Conservation (phyloP, 2,113 vertebrate species). For the Picathartes gymnocephalus region DNA sequence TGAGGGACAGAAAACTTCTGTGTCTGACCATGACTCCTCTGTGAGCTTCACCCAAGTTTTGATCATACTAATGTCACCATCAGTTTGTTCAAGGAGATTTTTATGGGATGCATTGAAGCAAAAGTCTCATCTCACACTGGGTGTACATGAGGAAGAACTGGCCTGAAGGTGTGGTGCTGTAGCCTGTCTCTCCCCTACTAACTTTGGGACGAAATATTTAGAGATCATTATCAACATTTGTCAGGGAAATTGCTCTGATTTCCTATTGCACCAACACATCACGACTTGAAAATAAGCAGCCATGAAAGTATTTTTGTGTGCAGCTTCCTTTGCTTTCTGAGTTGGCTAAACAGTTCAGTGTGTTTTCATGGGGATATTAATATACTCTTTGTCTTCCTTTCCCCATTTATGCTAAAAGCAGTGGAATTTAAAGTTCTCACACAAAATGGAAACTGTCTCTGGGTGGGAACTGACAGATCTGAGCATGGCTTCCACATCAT, state of each 20-base stretch:
- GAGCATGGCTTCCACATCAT: background rate
- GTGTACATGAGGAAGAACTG: accelerated
- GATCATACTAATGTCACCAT: background rate
- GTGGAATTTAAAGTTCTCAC: background rate
- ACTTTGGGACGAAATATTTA: background rate
- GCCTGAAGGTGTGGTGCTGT: background rate
- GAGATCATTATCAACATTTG: background rate
- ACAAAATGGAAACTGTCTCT: background rate
- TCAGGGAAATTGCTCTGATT: background rate
- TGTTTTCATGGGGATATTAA: background rate
- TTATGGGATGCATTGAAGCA: background rate
- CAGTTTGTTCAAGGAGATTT: background rate
- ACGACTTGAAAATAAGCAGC: background rate
- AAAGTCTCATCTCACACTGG: background rate
- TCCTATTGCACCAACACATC: background rate
- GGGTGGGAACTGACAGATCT: background rate
- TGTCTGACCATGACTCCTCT: background rate
- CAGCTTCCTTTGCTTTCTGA: background rate
- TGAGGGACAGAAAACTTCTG: background rate
- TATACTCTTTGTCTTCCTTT: background rate
- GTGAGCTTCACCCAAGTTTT: background rate
- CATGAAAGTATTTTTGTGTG: background rate
- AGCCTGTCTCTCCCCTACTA: background rate
- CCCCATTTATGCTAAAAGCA: background rate
- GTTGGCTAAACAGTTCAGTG: background rate